Evolutionary conservation across 2,888 invertebrate genomes (phyloP).

Genomic region (Hirtodrosophila duncani): DNA sequence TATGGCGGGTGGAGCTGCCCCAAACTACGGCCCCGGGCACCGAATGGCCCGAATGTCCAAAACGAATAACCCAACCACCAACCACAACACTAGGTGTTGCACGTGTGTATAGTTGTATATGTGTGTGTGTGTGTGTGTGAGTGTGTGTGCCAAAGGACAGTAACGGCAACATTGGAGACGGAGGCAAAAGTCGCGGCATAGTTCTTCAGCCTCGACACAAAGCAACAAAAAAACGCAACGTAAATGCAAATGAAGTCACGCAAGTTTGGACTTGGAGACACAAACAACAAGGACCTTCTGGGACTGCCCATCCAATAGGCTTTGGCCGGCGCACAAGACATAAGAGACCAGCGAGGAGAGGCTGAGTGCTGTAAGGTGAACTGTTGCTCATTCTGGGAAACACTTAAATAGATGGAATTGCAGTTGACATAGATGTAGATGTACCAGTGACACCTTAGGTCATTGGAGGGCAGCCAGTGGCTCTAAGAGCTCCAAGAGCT

Average conservation of each 20-base stretch:
- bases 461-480: too few species aligned
- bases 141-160: conserved; percentile 47
- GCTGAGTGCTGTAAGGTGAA: too few species aligned
- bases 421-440: too few species aligned
- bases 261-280: conserved; percentile 41
- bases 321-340: conserved; percentile 11
- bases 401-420: too few species aligned
- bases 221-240: conserved; percentile 53
- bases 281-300: conserved; percentile 7
- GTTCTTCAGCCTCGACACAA: conserved; percentile 16
- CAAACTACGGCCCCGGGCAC: too few species aligned
- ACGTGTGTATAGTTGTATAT: not conserved
- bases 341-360: not conserved
- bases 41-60: conserved; percentile 7
- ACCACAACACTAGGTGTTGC: conserved; percentile 41
- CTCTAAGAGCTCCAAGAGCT: too few species aligned
- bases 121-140: conserved; percentile 11
- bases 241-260: conserved; percentile 76
- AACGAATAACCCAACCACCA: conserved; percentile 34
- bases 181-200: conserved; percentile 20
- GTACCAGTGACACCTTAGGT: too few species aligned
- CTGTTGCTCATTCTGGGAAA: conserved; percentile 28
- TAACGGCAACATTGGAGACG: conserved; percentile 33
- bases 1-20: conserved; percentile 47
- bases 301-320: conserved; percentile 33